Base-by-base conservation (phyloP, 2,888 invertebrate species). In the Nowickia ferox region DNA sequence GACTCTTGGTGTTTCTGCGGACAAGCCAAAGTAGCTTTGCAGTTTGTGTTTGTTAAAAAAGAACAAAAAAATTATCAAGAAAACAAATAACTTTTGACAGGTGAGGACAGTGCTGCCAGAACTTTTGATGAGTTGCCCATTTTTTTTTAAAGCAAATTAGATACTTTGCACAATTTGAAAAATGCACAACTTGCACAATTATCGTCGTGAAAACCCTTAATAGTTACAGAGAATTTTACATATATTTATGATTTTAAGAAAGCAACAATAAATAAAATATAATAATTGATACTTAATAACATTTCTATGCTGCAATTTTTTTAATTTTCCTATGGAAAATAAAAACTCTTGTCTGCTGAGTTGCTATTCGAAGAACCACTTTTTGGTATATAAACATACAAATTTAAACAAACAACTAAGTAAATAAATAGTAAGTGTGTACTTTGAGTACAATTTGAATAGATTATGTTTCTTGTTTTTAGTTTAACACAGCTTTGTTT, bases 401-500 rank as follows among this genome's bases (percentile, higher is more conserved):
- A 15, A 22, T 57, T 57, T 40, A 48, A 42, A 57, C 13, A 38
- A 15, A 19, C 13, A 59, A 30, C 30, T 30, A 30, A 30, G 51
- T 66, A 66, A 80, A 66, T 66, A 74, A 66, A 66, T 40, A 48
- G 51, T 80, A 30, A 30, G 30, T 68, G 19, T 61, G 61, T 68
- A 69, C 74, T 68, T 81, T 53, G 53, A 81, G 74, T 68, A 81
- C 68, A 75, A 51, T 30, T 57, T 46, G 19, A 51, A 74, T 19
- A 30, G 17, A 57, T 38, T 42, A 53, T 46, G 4, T 71, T 63
- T 68, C 11, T 59, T 8, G 11, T 48, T 57, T 53, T 79, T 46
- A 74, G 38, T 75, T 51, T 75, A 81, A 75, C 81, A 81, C 81
- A 81, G 81, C 61, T 48, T 68, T 11, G 10, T 68, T 65, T 61